Base-by-base conservation (phyloP, 2,888 invertebrate genomes). In the Stenotaenia linearis region DNA sequence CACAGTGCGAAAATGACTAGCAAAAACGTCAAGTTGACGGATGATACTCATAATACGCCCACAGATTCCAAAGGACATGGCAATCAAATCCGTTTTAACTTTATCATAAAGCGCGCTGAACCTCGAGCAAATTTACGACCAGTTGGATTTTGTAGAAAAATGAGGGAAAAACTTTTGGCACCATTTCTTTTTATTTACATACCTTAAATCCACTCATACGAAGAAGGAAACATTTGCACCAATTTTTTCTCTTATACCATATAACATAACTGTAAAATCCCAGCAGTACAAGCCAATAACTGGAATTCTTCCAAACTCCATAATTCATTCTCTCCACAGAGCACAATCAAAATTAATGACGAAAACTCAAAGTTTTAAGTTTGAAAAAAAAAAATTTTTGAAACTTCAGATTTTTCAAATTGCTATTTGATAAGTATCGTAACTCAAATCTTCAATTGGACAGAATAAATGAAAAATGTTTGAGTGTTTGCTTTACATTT, bases 331-430 rank as follows among this genome's bases (percentile, higher is more conserved):
- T 61, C 25, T 28, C 61, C 12, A 12, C 56, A 21, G 18, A 9
- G 23, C 56, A 56, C 61, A 61, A 61, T 61, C 61, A 61, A 61
- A 61, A 61, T 61, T 61, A 61, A 61, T 61, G 61, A 61, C 15
- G 61, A 56, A 45, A 61, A 61, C 61, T 61, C 61, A 61, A 61
- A 23, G 61, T 61, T 61, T 25, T 10, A 9, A 23, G 23, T 25
- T 45, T 12, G 12, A 45, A 12, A 56, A 18, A 56, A 21, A 56
- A 56, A 56, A 56, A 56, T 6, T 56, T 56, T 5, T 21, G 21
- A 5, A 56, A 56, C 56, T 56, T 56, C 4, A 45, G 12, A 45
- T 45, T n/a, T 21, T 56, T 56, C 21, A 56, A 61, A 61, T 61
- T 23, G 15, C 61, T 10, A 25, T 61, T 61, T 61, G 61, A 25